Evolutionary conservation across 1,140 invertebrate species (phyloP), one percentile per base, ranked within the genome.

Genomic region (Tetramorium parvispinum): DNA sequence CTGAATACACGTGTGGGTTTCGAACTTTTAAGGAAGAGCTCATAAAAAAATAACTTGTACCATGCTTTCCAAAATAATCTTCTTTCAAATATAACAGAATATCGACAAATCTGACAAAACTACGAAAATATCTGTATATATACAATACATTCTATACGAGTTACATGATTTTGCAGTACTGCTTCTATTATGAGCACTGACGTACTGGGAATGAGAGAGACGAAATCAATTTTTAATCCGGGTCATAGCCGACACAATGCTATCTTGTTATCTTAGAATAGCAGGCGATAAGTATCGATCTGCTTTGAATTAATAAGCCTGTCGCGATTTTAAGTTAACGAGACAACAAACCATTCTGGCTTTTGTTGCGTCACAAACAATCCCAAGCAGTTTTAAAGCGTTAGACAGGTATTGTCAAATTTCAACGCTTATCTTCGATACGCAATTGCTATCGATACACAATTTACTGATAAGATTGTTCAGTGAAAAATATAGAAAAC

Each of bases 211-310:
- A 65, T 32, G 6, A 27, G 46, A 71, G 2, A 27, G 37, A 1
- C 70, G 68, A 85, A 92, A 92, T 92, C 89, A 87, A 91, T 92
- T 88, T 90, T 92, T 89, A 85, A 89, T 79, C 76, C 76, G 78
- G 89, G 89, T 91, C 90, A 88, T 86, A 88, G 46, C 8, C 53
- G 46, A 87, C 76, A 91, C 91, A 92, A 92, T 90, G 53, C 61
- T 43, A 49, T 53, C 65, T 89, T 78, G 87, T 88, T 88, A 89
- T 88, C 75, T 77, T 24, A 66, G 16, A 16, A 65, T 70, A n/a
- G n/a, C 16, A 5, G 7, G 55, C 18, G 57, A 43, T 16, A 55
- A 27, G 46, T 88, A 89, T 88, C 83, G 88, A 89, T 89, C 53
- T 68, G 53, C n/a, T 27, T 37, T 40, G 61, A 76, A 89, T 88